Percentiles rank a stretch among this genome's conserved stretches.
Evolutionary conservation across 2,113 vertebrate species (phyloP).

Genomic region (Vombatus ursinus): DNA sequence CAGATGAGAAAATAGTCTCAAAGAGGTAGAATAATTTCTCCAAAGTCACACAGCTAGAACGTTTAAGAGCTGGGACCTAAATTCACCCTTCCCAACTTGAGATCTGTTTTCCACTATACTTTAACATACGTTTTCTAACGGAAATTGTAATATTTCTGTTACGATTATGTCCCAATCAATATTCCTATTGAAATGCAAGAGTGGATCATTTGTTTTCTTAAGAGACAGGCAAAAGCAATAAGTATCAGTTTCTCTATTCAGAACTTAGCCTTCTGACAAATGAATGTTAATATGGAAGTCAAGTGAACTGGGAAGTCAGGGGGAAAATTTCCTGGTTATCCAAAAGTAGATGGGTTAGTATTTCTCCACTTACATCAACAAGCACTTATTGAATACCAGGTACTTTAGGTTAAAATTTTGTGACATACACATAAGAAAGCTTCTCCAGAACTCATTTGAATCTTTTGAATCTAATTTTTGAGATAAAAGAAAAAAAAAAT

Average conservation of each 20-base stretch:
- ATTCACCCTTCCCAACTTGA: neutral
- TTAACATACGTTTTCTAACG: neutral
- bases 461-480: neutral
- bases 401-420: neutral
- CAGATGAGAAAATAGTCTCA: neutral
- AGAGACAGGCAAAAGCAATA: too few relatives aligned
- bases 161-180: too few relatives aligned
- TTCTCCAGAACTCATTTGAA: neutral
- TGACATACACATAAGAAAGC: neutral
- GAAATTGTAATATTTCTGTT: neutral
- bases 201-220: too few relatives aligned
- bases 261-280: too few relatives aligned
- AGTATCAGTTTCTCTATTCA: too few relatives aligned
- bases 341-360: neutral
- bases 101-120: neutral
- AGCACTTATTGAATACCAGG: neutral
- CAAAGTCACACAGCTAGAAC: neutral
- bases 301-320: neutral
- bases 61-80: neutral
- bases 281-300: neutral
- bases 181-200: too few relatives aligned
- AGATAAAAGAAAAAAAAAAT: neutral
- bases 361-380: neutral
- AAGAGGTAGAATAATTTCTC: neutral
- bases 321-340: neutral